Evolutionary conservation across 2,797 vertebrate genomes (phyloP).

Genomic region (Melanotaenia parkinsoni): DNA sequence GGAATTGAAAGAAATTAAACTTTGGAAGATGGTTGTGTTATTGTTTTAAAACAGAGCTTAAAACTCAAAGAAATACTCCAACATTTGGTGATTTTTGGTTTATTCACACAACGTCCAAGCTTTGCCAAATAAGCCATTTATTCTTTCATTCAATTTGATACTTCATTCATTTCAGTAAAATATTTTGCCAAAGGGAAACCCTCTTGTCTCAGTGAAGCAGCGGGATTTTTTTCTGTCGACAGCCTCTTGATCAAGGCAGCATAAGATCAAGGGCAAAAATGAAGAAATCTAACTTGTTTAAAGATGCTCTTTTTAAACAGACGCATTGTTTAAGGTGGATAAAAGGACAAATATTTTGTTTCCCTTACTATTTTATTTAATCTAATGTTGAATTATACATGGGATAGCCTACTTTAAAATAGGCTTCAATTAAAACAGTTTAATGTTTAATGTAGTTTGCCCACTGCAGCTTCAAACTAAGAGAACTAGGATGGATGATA

Average conservation of each 20-base stretch:
- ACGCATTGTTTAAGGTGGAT: background rate
- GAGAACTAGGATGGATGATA: background rate
- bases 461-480: slow-evolving; percentile 13
- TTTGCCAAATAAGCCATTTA: background rate
- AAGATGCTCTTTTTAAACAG: background rate
- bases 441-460: slow-evolving; percentile 23
- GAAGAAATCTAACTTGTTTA: background rate
- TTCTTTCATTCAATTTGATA: background rate
- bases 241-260: background rate
- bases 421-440: background rate
- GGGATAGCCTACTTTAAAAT: background rate
- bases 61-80: background rate
- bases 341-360: background rate
- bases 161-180: background rate
- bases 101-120: background rate
- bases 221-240: background rate
- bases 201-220: background rate
- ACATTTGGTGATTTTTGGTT: background rate
- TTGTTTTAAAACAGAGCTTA: background rate
- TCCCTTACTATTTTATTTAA: background rate
- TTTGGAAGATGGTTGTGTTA: background rate
- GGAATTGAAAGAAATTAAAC: background rate
- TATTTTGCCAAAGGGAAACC: background rate
- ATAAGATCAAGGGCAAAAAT: background rate
- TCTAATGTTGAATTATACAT: background rate